Evolutionary conservation across 2,888 invertebrate genomes (phyloP).

Genomic region (Dorcus hopei): DNA sequence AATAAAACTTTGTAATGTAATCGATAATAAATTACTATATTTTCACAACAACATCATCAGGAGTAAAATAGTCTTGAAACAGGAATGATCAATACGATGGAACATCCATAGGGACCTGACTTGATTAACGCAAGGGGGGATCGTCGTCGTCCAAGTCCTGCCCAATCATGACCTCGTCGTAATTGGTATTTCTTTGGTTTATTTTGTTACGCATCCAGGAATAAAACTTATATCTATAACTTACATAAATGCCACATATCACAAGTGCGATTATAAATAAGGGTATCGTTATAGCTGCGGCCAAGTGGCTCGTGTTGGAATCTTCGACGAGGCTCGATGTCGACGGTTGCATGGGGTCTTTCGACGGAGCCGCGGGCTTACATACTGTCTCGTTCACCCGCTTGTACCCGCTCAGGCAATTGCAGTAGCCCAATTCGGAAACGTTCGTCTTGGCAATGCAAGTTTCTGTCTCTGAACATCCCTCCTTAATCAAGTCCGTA

Average conservation of each 20-base stretch:
- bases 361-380: slow-evolving; percentile 14
- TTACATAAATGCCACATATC: slow-evolving; percentile 43
- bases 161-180: slow-evolving; percentile 50
- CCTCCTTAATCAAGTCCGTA: slow-evolving; percentile 22
- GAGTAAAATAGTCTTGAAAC: no score
- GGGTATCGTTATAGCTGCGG: slow-evolving; percentile 42
- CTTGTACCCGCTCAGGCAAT: slow-evolving; percentile 36
- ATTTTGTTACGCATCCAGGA: slow-evolving; percentile 43
- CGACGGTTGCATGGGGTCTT: slow-evolving; percentile 20
- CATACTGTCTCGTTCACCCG: slow-evolving; percentile 31
- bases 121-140: slow-evolving; percentile 35
- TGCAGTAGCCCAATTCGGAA: slow-evolving; percentile 11
- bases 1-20: no score
- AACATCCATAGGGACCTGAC: no score
- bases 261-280: slow-evolving; percentile 43
- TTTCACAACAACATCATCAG: no score
- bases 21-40: no score
- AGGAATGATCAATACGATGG: no score
- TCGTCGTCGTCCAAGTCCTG: slow-evolving; percentile 44
- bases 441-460: slow-evolving; percentile 28
- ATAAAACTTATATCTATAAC: slow-evolving; percentile 40
- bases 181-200: slow-evolving; percentile 41
- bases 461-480: slow-evolving; percentile 36
- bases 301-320: slow-evolving; percentile 35
- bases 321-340: slow-evolving; percentile 38